Conservation (phyloP, 2,888 invertebrate genomes). For the Brachynemurus nebulosus region DNA sequence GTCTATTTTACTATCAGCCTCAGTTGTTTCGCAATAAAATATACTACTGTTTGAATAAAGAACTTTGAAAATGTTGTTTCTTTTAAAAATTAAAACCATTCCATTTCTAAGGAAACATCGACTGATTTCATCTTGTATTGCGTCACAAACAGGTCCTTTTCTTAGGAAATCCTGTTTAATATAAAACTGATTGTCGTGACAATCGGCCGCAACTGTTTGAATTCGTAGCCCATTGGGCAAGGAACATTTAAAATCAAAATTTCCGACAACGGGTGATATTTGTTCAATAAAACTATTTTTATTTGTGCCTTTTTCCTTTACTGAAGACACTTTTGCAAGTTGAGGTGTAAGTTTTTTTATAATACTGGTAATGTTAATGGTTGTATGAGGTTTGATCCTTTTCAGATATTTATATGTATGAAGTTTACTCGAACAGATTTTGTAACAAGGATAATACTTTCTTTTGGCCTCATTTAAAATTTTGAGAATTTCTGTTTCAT, state of each 20-base stretch:
- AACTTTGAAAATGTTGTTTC: conserved; percentile 22
- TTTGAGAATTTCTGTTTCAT: conserved; percentile 1
- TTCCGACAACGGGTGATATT: neutral
- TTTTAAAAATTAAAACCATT: conserved; percentile 26
- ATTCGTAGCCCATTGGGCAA: conserved; percentile 25
- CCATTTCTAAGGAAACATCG: conserved; percentile 27
- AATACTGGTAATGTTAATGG: neutral
- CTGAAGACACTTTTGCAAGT: neutral
- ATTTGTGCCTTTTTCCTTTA: neutral
- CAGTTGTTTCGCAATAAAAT: conserved; percentile 2
- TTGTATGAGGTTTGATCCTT: conserved; percentile 6
- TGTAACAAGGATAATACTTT: conserved; percentile 3
- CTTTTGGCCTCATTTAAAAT: neutral
- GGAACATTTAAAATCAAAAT: conserved; percentile 20
- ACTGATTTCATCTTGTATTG: conserved; percentile 16
- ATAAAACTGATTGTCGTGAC: conserved; percentile 22
- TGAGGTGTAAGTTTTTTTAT: conserved; percentile 3
- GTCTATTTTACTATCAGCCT: neutral
- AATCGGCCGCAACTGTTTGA: conserved; percentile 19
- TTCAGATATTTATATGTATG: conserved; percentile 8
- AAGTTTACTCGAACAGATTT: conserved; percentile 5
- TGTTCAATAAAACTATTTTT: neutral
- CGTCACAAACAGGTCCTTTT: conserved; percentile 16
- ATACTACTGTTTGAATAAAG: conserved; percentile 2
- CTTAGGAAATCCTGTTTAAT: conserved; percentile 24